Evolutionary conservation across 1,140 invertebrate genomes (phyloP), one percentile per base, ranked within the genome.

Genomic region (Drosophila nebulosa): DNA sequence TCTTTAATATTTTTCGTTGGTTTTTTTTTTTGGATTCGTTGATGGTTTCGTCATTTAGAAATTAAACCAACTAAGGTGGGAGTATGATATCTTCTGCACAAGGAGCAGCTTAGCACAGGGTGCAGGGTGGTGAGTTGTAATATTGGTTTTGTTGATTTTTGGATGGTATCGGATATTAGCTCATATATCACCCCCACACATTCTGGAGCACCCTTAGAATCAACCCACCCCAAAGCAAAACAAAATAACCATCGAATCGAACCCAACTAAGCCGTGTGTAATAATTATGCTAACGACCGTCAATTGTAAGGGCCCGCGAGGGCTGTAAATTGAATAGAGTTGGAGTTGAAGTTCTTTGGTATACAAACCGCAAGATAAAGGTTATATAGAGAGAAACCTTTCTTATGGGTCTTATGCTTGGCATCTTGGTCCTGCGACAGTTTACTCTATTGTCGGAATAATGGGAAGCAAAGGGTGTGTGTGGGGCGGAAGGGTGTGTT

Each of bases 231-330:
- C 5, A 27, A 7, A 26, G 22, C 9, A 12, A 18, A 42, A 50
- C 27, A 56, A 32, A 46, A 46, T 46, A 21, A 46, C 39, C 39
- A 21, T 32, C 32, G 32, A 22, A 58, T 61, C 52, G 52, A 60
- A 52, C 57, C 62, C 69, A 62, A 22, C 80, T 75, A 70, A 88
- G 71, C 83, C 75, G 55, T 85, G 75, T 89, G 79, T 89, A 86
- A 79, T 89, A 89, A 88, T 89, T 88, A 88, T 89, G 83, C 85
- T 89, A 88, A 89, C 85, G 85, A 89, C 73, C 89, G 85, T 88
- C 83, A 88, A 88, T 89, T 79, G 76, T 64, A 57, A 26, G 36
- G 65, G 63, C 60, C 36, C 24, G 62, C 39, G 36, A 79, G 73
- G 69, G 73, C 65, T 73, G 66, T 59, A 70, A 86, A 86, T 81